phyloP scores from a whole-genome alignment of 2,888 invertebrate genomes.

The Mythimna pallens region DNA sequence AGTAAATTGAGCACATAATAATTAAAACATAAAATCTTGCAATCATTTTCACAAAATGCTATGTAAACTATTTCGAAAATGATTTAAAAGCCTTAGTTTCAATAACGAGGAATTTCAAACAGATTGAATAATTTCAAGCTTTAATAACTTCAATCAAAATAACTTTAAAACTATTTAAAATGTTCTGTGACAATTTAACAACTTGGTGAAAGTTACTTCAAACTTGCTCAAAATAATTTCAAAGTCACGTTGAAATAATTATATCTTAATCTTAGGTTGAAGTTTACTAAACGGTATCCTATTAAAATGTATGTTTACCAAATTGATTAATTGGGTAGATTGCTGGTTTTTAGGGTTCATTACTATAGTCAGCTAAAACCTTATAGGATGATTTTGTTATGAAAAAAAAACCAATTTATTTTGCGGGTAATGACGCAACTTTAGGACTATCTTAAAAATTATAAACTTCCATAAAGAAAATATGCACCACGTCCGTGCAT shows the following conservation, averaged over 20 bases:
- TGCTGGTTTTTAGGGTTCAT: too few species aligned
- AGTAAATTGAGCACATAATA: too few species aligned
- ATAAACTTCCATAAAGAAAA: too few species aligned
- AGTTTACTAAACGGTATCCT: slow-evolving; percentile 15
- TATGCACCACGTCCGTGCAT: too few species aligned
- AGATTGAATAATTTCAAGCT: slow-evolving; percentile 31
- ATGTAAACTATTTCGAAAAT: not conserved
- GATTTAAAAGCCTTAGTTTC: slow-evolving; percentile 18
- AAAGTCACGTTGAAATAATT: slow-evolving; percentile 36
- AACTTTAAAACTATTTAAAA: slow-evolving; percentile 47
- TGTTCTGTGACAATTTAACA: slow-evolving; percentile 33
- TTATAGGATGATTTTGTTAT: too few species aligned
- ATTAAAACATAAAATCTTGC: too few species aligned
- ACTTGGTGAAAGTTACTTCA: slow-evolving; percentile 15
- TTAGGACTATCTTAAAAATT: too few species aligned
- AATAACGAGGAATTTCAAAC: slow-evolving; percentile 27
- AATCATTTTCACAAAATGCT: not conserved
- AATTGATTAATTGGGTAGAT: not conserved
- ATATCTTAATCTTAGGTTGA: slow-evolving; percentile 13
- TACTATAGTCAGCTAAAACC: too few species aligned
- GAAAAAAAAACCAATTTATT: too few species aligned
- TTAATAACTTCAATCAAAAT: slow-evolving; percentile 49
- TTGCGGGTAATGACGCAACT: too few species aligned
- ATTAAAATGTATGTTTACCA: slow-evolving; percentile 23
- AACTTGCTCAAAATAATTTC: slow-evolving; percentile 32